Base-by-base conservation (phyloP, 2,797 vertebrate species). In the Novumbra hubbsi region DNA sequence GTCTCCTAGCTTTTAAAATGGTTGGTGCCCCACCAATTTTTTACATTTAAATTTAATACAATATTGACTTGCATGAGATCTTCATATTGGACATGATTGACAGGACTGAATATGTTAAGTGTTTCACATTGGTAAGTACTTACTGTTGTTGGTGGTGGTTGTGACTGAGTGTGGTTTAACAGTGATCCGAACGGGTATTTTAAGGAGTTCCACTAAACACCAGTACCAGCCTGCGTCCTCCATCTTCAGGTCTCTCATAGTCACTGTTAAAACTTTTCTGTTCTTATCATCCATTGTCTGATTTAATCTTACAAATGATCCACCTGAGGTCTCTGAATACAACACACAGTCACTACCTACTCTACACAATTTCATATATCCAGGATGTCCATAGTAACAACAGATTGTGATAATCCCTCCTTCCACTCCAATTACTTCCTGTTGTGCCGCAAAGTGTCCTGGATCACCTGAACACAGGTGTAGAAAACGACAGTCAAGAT, bases 121-220 rank as follows among this genome's bases (percentile, higher is more conserved):
- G 8, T 21, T 9, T 12, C 9, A 57, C 55, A 21, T 16, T 57
- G n/a, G 24, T 32, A 2, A 3, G 14, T 4, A 17, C 48, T 49
- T 3, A 49, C 48, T 49, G 48, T 32, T 2, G 32, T 32, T 32
- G 32, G 16, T 49, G 4, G 11, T 15, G 17, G 16, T 34, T 66
- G 64, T 30, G 17, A 30, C 21, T 38, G 32, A 32, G 32, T 34
- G 64, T 21, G 4, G 68, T 16, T 48, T 4, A 4, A 81, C 72
- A 68, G 64, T 74, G n/a, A 86, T 74, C 0, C 79, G 52, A 67
- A 80, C 76, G 16, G 75, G 85, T 67, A 81, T 76, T 55, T 83
- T 76, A 1, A 65, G 28, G 2, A 73, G 16, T 17, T 30, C 70
- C n/a, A 17, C 28, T 2, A 34, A 66, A 71, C 77, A 82, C 34